A percentile compares a stretch with the other conserved stretches of the same genome.
Conservation (phyloP, 2,888 invertebrate genomes). For the Melipona bicolor region DNA sequence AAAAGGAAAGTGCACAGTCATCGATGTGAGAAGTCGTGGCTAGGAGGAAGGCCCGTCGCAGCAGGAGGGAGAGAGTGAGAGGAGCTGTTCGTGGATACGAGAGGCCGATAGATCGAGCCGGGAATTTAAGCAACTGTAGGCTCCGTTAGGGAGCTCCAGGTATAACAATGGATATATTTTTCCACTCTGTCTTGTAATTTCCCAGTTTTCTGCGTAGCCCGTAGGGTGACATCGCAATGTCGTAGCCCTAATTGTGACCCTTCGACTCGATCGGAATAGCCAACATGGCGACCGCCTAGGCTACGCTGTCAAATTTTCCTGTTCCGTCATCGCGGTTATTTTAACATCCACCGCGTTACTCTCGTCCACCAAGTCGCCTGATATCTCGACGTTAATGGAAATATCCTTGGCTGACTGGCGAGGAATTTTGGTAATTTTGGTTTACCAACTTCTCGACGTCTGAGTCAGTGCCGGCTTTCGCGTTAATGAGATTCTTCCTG, state of each 20-base stretch:
- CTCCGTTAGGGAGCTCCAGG: conserved; percentile 79
- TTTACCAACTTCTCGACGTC: conserved; percentile 27
- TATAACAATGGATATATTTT: conserved; percentile 53
- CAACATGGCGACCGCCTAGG: conserved; percentile 77
- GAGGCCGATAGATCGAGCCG: conserved; percentile 63
- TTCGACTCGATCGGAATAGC: conserved; percentile 64
- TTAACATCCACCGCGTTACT: conserved; percentile 42
- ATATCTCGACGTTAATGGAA: conserved; percentile 8
- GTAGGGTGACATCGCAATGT: background rate
- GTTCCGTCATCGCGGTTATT: conserved; percentile 60
- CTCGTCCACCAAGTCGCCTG: conserved; percentile 13
- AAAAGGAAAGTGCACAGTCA: conserved; percentile 72
- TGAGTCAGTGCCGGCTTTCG: conserved; percentile 64
- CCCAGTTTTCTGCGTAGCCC: background rate
- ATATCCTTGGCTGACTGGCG: conserved; percentile 5
- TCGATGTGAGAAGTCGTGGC: conserved; percentile 69
- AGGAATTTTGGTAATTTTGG: conserved; percentile 12
- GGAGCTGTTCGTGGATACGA: conserved; percentile 51
- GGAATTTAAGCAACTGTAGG: conserved; percentile 64
- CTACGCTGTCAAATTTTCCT: conserved; percentile 73
- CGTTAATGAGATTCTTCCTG: conserved; percentile 68
- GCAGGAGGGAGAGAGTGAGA: conserved; percentile 50
- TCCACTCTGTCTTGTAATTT: background rate
- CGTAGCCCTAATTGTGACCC: conserved; percentile 51
- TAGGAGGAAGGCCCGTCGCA: conserved; percentile 57